Base-by-base conservation (phyloP, 2,888 invertebrate genomes). In the Aspidapion aeneum region DNA sequence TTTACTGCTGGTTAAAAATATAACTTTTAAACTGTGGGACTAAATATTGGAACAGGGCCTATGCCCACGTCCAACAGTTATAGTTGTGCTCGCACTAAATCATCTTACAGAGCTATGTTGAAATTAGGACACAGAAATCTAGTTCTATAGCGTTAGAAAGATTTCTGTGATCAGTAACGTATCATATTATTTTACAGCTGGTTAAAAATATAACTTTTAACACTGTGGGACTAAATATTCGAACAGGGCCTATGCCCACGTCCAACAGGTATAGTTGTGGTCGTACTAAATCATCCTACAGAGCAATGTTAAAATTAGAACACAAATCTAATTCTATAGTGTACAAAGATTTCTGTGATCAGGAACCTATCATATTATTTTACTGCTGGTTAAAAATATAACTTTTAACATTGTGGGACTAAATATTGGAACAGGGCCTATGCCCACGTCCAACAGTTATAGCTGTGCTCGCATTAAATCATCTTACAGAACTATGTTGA, bases 341-440 rank as follows among this genome's bases (percentile, higher is more conserved):
- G n/a, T n/a, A n/a, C n/a, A n/a, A n/a, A n/a, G n/a, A n/a, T n/a
- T n/a, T n/a, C n/a, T n/a, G n/a, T n/a, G n/a, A n/a, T n/a, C n/a
- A n/a, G n/a, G n/a, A n/a, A n/a, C n/a, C n/a, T n/a, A n/a, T n/a
- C n/a, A n/a, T n/a, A n/a, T n/a, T n/a, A n/a, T n/a, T n/a, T n/a
- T n/a, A n/a, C n/a, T n/a, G n/a, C n/a, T n/a, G n/a, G n/a, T n/a
- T n/a, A n/a, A n/a, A n/a, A n/a, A n/a, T n/a, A n/a, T n/a, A n/a
- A n/a, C n/a, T n/a, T n/a, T n/a, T n/a, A 99, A 85, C 98, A 98
- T 87, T 99, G 98, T 76, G 99, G 98, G 81, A 99, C 99, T 96
- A 88, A 79, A 81, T 75, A 82, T 80, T 79, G 81, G 80, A 82
- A 79, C 79, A 78, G 81, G 80, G 81, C 81, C 77, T 77, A 74